Evolutionary conservation across 2,888 invertebrate species (phyloP).

Genomic region (Anagyrus pseudococci): DNA sequence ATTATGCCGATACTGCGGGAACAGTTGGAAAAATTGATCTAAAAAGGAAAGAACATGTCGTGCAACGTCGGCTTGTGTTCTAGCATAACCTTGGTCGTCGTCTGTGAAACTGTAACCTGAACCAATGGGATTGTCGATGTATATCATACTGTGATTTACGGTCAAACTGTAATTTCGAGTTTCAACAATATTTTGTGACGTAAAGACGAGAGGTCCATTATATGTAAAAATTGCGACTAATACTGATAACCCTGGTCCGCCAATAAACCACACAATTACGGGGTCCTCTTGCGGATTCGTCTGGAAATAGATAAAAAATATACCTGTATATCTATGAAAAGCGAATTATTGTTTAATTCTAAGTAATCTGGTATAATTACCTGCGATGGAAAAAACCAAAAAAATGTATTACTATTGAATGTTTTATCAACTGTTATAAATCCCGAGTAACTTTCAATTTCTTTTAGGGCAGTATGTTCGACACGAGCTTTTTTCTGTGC

Average conservation of each 20-base stretch:
- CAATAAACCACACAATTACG: slow-evolving; percentile 76
- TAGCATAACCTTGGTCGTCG: slow-evolving; percentile 76
- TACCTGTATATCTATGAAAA: too few relatives aligned
- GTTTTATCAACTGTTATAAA: too few relatives aligned
- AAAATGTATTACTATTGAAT: too few relatives aligned
- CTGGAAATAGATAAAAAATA: too few relatives aligned
- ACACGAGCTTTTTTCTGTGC: too few relatives aligned
- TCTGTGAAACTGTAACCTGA: slow-evolving; percentile 91
- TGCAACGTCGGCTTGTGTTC: slow-evolving; percentile 80
- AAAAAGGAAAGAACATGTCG: slow-evolving; percentile 78
- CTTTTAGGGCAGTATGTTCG: too few relatives aligned
- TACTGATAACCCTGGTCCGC: slow-evolving; percentile 48
- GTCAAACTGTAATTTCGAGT: slow-evolving; percentile 73
- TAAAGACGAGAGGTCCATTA: slow-evolving; percentile 70
- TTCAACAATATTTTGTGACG: slow-evolving; percentile 53
- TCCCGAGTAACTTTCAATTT: too few relatives aligned
- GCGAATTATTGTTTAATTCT: too few relatives aligned
- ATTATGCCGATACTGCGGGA: slow-evolving; percentile 73
- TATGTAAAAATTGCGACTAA: slow-evolving; percentile 67
- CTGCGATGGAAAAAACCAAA: too few relatives aligned
- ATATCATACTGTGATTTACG: slow-evolving; percentile 74
- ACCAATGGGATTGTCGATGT: slow-evolving; percentile 92
- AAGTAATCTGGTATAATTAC: too few relatives aligned
- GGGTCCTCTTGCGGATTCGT: too few relatives aligned
- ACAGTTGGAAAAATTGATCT: slow-evolving; percentile 83